Percentiles rank a stretch among this genome's conserved stretches.
Evolutionary conservation across 2,113 vertebrate genomes (phyloP).

Genomic region (Bos javanicus): DNA sequence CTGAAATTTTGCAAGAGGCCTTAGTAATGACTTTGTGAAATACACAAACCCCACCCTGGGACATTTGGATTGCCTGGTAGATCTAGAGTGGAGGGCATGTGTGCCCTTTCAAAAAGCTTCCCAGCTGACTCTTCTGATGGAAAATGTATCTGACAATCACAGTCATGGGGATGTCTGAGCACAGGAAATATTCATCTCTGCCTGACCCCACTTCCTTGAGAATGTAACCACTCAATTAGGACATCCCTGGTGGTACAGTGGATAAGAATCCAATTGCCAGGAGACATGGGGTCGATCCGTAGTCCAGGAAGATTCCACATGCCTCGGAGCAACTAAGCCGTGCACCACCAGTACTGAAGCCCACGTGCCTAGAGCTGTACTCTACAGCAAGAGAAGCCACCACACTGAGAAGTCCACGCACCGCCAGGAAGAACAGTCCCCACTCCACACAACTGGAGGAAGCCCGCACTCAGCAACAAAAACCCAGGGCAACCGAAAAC

Average conservation of each 20-base stretch:
- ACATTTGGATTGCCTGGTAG: neutral
- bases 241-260: neutral
- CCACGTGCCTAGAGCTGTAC: accelerated
- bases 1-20: neutral
- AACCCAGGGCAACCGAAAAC: neutral
- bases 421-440: neutral
- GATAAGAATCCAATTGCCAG: neutral
- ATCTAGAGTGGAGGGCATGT: neutral
- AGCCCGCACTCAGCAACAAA: neutral
- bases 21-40: neutral
- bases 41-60: neutral
- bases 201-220: neutral
- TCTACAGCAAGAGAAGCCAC: neutral
- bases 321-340: neutral
- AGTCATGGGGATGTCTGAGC: neutral
- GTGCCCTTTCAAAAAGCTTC: neutral
- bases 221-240: neutral
- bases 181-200: neutral
- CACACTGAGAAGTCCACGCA: neutral
- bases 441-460: neutral
- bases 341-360: neutral
- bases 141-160: neutral
- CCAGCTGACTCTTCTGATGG: neutral
- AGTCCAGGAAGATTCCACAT: neutral
- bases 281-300: neutral